Evolutionary conservation across 2,797 vertebrate genomes (phyloP).

Genomic region (Helarctos malayanus): DNA sequence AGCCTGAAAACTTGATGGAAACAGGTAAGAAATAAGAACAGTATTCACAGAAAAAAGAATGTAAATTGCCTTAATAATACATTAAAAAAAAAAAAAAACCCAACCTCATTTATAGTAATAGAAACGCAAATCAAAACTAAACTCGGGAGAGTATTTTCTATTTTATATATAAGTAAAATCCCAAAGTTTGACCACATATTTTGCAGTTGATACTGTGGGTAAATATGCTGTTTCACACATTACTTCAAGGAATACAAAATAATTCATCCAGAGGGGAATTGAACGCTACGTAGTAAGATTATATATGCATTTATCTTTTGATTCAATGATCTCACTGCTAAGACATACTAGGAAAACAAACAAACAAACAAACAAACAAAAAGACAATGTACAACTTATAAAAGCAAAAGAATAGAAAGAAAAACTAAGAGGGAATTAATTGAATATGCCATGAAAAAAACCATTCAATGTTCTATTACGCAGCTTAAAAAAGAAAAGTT

Average conservation of each 20-base stretch:
- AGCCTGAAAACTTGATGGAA: background rate
- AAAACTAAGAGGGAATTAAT: background rate
- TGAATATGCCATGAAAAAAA: background rate
- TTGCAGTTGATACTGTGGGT: background rate
- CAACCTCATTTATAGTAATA: background rate
- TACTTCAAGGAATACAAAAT: background rate
- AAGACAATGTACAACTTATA: background rate
- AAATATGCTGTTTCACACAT: background rate
- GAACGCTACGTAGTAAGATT: background rate
- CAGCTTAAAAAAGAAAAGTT: background rate
- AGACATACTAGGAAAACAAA: background rate
- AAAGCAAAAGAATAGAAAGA: background rate
- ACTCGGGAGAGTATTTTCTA: background rate
- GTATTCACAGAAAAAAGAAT: background rate
- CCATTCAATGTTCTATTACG: background rate
- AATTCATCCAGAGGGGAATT: background rate
- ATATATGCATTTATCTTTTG: background rate
- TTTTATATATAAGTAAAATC: background rate
- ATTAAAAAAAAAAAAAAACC: background rate
- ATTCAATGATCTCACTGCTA: background rate
- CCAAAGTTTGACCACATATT: background rate
- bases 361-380: background rate
- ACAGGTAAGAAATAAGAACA: background rate
- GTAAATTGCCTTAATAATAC: background rate
- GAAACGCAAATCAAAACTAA: background rate